Percentiles rank a stretch among this genome's conserved stretches.
Evolutionary conservation across 1,140 invertebrate genomes (phyloP).

Genomic region (Ditylenchus dipsaci): DNA sequence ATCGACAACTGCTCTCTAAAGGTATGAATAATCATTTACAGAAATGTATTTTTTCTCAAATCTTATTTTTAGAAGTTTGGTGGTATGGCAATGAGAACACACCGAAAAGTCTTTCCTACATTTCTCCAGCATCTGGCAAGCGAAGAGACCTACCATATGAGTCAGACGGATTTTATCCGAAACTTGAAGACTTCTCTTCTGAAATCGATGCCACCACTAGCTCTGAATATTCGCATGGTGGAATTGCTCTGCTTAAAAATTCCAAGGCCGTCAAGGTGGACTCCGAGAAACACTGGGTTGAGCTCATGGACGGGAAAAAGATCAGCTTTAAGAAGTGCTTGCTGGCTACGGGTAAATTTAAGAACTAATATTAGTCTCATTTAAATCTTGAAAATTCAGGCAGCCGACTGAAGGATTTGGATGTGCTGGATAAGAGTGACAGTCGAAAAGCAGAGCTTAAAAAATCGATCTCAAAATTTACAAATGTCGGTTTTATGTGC

Average conservation of each 20-base stretch:
- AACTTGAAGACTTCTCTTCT: constrained; percentile 32
- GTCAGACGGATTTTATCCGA: constrained; percentile 73
- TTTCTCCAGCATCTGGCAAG: constrained; percentile 1
- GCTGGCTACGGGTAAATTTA: constrained; percentile 72
- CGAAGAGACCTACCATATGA: constrained; percentile 65
- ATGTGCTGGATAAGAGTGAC: not conserved
- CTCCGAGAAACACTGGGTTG: constrained; percentile 67
- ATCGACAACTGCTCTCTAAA: constrained; percentile 85
- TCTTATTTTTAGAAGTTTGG: constrained; percentile 42
- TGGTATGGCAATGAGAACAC: constrained; percentile 42
- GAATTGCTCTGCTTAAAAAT: constrained; percentile 73
- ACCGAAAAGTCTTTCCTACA: constrained; percentile 27
- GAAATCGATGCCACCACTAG: constrained; percentile 49
- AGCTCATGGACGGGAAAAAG: constrained; percentile 70
- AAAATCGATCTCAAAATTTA: constrained; percentile 5
- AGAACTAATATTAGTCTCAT: not conserved
- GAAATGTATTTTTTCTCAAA: too few relatives aligned
- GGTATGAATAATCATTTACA: constrained; percentile 53
- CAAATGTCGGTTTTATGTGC: too few relatives aligned
- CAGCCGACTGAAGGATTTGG: constrained; percentile 7
- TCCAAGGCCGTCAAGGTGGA: constrained; percentile 73
- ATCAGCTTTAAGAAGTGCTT: constrained; percentile 83
- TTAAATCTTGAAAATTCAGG: constrained; percentile 13
- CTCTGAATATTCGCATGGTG: constrained; percentile 69
- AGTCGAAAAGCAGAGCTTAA: not conserved